Evolutionary conservation across 1,140 invertebrate species (phyloP).

Genomic region (Branchinecta lindahli): DNA sequence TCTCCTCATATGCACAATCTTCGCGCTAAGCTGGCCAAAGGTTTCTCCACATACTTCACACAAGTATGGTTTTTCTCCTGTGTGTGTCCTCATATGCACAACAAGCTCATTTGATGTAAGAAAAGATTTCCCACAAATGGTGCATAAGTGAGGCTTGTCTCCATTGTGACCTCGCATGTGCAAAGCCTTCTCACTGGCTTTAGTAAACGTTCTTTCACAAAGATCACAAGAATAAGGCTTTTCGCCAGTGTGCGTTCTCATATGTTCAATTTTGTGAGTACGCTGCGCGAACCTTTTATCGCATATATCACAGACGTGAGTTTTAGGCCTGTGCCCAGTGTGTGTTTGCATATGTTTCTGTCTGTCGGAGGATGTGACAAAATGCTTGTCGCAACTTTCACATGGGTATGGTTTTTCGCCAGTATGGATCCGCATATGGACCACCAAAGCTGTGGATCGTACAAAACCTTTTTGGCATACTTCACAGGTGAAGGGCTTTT

Average conservation of each 20-base stretch:
- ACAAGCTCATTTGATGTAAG: constrained; percentile 34
- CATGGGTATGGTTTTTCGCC: constrained; percentile 45
- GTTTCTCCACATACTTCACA: constrained; percentile 51
- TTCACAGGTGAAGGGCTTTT: constrained; percentile 46
- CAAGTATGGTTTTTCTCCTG: constrained; percentile 40
- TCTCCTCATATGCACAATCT: constrained; percentile 82
- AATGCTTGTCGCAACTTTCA: constrained; percentile 41
- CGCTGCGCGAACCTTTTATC: constrained; percentile 46
- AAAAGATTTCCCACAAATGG: constrained; percentile 43
- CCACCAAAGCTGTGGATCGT: constrained; percentile 39
- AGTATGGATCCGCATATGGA: constrained; percentile 41
- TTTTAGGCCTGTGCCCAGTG: constrained; percentile 29
- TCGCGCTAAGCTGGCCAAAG: constrained; percentile 83
- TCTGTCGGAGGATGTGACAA: constrained; percentile 33
- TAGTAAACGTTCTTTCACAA: constrained; percentile 56
- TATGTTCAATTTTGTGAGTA: constrained; percentile 43
- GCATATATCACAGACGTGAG: constrained; percentile 35
- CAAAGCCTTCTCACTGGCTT: constrained; percentile 65
- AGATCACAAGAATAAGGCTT: constrained; percentile 43
- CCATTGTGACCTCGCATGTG: constrained; percentile 45
- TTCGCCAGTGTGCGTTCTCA: constrained; percentile 41
- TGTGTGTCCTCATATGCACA: constrained; percentile 67
- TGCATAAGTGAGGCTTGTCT: constrained; percentile 45
- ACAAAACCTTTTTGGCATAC: constrained; percentile 55
- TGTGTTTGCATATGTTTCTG: constrained; percentile 46